Evolutionary conservation across 2,113 vertebrate genomes (phyloP), one percentile per base, ranked within the genome.

Genomic region (Lepus americanus): DNA sequence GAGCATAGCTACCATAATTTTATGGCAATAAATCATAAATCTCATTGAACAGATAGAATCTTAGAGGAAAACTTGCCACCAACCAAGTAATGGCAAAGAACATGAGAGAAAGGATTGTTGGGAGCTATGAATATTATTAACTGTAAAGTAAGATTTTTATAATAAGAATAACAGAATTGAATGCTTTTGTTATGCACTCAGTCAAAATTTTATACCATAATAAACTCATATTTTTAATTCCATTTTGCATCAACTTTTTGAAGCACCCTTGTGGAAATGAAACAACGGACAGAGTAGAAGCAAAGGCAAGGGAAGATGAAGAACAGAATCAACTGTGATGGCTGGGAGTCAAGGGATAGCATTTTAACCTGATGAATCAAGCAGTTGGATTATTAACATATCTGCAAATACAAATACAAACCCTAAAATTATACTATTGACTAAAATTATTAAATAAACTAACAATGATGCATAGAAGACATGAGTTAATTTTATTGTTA

Each of bases 11-110:
- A 19, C 80, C 36, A 49, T 29, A 91, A 73, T 91, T 67, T 59
- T 87, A 81, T 91, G 29, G 11, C 22, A 87, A 33, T 53, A 69
- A 61, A 36, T 55, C 29, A 16, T 72, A 92, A 95, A 73, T 79
- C 9, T 85, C 23, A 85, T n/a, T 51, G 36, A 61, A 89, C 14
- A 55, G 44, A 66, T 59, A 79, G 0, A 0, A 36, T 53, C 51
- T 55, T 59, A 74, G 73, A 89, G 51, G 29, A 79, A 73, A 89
- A 73, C 17, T 13, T 67, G 49, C 10, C 20, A 31, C 49, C 19
- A 66, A 59, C 55, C 23, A 66, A 20, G 29, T 9, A 53, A 72
- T 9, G 23, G 66, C 4, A 79, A 16, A 78, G 85, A 66, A 73
- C 25, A 7, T 44, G n/a, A 84, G 64, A 5, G 33, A 67, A 93